Percentiles rank a stretch among this genome's conserved stretches.
These are phyloP conservation scores for Laothoe populi DNA, from an alignment of 2,888 invertebrate genomes.

Conservation along the genomic window DNA sequence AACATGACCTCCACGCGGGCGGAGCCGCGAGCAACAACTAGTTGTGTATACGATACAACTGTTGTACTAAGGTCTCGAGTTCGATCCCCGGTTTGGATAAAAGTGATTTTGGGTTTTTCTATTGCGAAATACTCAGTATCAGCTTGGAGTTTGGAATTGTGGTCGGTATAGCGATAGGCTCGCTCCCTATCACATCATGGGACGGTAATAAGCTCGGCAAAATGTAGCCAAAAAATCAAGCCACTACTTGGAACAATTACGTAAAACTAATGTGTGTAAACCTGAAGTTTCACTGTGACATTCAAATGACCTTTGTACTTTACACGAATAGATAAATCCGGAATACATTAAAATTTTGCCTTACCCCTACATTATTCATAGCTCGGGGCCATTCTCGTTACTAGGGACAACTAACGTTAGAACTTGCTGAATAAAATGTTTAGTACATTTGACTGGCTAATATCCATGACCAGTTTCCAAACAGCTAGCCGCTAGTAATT, in stretches of 20 bases:
- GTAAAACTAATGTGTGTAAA: conserved; percentile 15
- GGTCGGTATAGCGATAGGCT: too few species aligned
- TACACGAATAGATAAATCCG: conserved; percentile 53
- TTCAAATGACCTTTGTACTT: conserved; percentile 46
- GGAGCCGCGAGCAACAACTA: too few species aligned
- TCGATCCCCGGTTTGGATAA: too few species aligned
- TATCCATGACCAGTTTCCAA: conserved; percentile 2
- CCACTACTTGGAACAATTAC: background rate
- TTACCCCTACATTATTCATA: conserved; percentile 55
- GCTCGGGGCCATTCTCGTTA: conserved; percentile 41
- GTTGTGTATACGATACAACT: too few species aligned
- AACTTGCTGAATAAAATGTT: conserved; percentile 50
- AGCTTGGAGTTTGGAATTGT: too few species aligned
- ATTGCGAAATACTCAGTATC: too few species aligned
- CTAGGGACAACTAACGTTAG: conserved; percentile 44
- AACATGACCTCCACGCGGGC: too few species aligned
- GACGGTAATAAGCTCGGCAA: too few species aligned
- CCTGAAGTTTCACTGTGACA: conserved; percentile 28
- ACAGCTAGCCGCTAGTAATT: background rate
- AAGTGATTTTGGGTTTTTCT: too few species aligned
- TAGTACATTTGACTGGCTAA: conserved; percentile 45
- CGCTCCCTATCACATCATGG: too few species aligned
- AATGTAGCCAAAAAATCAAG: background rate
- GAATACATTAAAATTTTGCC: conserved; percentile 53
- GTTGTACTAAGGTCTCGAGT: too few species aligned